Evolutionary conservation across 1,140 invertebrate genomes (phyloP).

Genomic region (Phocides pigmalion): DNA sequence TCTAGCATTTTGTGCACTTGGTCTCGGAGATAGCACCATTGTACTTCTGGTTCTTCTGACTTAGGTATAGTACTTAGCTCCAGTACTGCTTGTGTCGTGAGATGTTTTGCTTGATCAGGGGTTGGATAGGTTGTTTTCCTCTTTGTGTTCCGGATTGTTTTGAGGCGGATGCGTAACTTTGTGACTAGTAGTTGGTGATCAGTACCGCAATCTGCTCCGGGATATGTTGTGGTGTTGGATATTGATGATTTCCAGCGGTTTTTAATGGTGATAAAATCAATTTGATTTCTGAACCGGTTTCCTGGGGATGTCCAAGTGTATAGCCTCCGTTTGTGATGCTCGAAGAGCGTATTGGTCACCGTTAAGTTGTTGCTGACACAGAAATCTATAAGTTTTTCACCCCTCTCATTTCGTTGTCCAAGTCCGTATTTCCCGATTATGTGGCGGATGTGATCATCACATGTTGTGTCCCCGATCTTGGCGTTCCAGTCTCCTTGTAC

Average conservation of each 20-base stretch:
- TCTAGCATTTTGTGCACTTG: neutral
- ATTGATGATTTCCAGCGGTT: conserved; percentile 30
- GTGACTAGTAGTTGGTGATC: conserved; percentile 24
- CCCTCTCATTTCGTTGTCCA: conserved; percentile 32
- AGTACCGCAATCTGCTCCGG: conserved; percentile 30
- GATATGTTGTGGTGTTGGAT: conserved; percentile 24
- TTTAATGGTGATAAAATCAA: conserved; percentile 25
- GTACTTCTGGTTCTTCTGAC: neutral
- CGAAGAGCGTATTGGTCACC: conserved; percentile 36
- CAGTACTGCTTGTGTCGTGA: too few relatives aligned
- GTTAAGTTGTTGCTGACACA: conserved; percentile 17
- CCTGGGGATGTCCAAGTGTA: conserved; percentile 19
- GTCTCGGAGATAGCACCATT: neutral
- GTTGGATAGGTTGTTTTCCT: neutral
- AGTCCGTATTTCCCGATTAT: conserved; percentile 24
- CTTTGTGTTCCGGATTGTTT: neutral
- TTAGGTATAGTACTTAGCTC: too few relatives aligned
- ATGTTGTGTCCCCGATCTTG: conserved; percentile 15
- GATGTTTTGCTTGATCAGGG: neutral
- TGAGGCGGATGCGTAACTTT: neutral
- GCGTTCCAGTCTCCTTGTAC: conserved; percentile 29
- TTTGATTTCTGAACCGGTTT: conserved; percentile 15
- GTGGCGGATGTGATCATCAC: conserved; percentile 11
- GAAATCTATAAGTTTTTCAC: conserved; percentile 20
- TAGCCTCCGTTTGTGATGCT: conserved; percentile 15